Evolutionary conservation across 30 jellyfish, hydroid and myxozoan species (phyloP).

Genomic region (Mastigias papua): DNA sequence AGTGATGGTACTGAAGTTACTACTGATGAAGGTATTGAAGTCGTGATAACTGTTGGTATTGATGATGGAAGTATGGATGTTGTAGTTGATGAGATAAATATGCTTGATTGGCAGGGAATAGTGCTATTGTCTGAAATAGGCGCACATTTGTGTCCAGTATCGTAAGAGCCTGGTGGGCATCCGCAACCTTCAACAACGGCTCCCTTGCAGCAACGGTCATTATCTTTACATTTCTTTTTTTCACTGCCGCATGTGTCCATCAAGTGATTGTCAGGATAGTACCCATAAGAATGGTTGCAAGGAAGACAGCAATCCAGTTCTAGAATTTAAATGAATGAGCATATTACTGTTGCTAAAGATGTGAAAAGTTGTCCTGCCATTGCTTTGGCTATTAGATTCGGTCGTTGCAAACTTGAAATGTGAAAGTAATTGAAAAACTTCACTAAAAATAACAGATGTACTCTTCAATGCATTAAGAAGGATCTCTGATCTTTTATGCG

Average conservation of each 20-base stretch:
- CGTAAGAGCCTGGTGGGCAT: conserved; percentile 92
- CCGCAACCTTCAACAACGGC: conserved; percentile 98
- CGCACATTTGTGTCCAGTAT: conserved; percentile 85
- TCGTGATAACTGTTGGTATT: not conserved
- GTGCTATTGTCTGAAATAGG: not conserved
- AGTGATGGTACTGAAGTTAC: not conserved
- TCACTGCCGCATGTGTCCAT: conserved; percentile 69
- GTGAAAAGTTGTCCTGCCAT: not conserved
- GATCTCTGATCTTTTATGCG: no score
- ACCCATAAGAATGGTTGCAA: conserved; percentile 93
- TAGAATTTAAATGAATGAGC: not conserved
- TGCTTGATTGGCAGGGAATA: not conserved
- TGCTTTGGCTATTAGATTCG: not conserved
- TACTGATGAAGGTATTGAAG: not conserved
- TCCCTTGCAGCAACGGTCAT: conserved; percentile 94
- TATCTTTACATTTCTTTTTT: conserved; percentile 51
- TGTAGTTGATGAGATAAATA: not conserved
- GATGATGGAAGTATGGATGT: not conserved
- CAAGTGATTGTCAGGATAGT: conserved; percentile 86
- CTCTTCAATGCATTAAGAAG: no score
- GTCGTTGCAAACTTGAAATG: no score
- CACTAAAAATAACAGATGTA: no score
- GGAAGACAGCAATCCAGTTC: conserved; percentile 97
- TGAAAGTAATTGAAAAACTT: no score
- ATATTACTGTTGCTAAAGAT: not conserved